These are phyloP conservation scores for Aurelia coerulea DNA, from an alignment of 30 jellyfish, hydroid and myxozoan genomes.

Conservation along the genomic window DNA sequence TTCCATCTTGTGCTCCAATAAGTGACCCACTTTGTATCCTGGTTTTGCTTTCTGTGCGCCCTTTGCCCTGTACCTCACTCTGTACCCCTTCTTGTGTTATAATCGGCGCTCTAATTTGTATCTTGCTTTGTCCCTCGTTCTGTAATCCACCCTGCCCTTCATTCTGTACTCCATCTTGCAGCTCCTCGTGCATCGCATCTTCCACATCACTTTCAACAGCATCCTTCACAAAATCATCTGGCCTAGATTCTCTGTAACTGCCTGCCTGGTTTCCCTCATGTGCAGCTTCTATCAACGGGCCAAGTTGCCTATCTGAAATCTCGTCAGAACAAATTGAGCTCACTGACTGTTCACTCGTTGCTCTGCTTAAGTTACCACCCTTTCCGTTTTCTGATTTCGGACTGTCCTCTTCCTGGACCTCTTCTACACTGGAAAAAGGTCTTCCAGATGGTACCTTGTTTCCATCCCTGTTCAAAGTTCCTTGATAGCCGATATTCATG, in stretches of 20 bases:
- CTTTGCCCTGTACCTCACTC: neutral
- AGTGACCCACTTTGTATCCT: too few species aligned
- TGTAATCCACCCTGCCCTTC: neutral
- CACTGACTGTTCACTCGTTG: slow-evolving; percentile 69
- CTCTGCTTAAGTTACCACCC: slow-evolving; percentile 16
- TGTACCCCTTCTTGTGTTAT: neutral
- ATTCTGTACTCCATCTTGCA: neutral
- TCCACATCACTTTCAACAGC: neutral
- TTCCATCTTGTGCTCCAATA: neutral
- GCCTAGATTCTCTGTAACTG: slow-evolving; percentile 18
- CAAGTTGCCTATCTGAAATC: slow-evolving; percentile 56
- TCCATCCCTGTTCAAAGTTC: slow-evolving; percentile 19
- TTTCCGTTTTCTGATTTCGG: slow-evolving; percentile 15
- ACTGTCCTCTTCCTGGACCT: neutral
- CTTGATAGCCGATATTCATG: slow-evolving; percentile 53
- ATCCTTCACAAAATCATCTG: slow-evolving; percentile 18
- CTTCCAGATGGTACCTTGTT: slow-evolving; percentile 3
- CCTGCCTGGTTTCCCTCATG: slow-evolving; percentile 38
- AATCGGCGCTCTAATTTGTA: neutral
- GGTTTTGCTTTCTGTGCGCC: too few species aligned
- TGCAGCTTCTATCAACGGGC: slow-evolving; percentile 54
- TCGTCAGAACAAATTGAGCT: slow-evolving; percentile 70
- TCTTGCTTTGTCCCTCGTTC: neutral
- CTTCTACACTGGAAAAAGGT: neutral
- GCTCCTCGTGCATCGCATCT: neutral